phyloP scores from a whole-genome alignment of 2,797 vertebrate species.

The Megalops cyprinoides region DNA sequence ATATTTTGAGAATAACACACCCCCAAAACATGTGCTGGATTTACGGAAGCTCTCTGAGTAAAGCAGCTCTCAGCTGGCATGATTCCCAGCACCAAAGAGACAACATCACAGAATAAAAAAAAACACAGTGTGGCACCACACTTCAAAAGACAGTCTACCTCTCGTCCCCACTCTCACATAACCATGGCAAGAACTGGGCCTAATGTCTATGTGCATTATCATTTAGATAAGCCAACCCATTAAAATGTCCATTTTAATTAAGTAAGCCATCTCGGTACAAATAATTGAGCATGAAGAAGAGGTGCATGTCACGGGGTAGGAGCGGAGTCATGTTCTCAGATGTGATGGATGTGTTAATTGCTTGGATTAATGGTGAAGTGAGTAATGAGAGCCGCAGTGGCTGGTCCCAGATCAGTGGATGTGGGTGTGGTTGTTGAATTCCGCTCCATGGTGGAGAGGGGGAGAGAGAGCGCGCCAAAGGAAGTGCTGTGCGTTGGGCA shows the following conservation, averaged over 20 bases:
- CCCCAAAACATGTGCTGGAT: neutral
- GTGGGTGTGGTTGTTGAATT: too few relatives aligned
- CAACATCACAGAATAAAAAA: conserved; percentile 12
- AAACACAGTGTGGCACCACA: conserved; percentile 16
- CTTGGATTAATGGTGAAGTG: neutral
- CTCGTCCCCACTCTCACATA: conserved; percentile 5
- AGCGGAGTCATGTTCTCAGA: neutral
- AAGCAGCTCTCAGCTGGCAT: neutral
- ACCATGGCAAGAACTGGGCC: too few relatives aligned
- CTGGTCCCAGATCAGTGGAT: neutral
- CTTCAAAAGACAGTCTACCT: conserved; percentile 18
- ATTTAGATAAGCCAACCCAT: neutral
- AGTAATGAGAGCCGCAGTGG: neutral
- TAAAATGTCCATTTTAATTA: neutral
- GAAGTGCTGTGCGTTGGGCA: too few relatives aligned
- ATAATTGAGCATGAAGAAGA: neutral
- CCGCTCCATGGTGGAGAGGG: too few relatives aligned
- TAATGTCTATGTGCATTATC: neutral
- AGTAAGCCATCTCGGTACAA: neutral
- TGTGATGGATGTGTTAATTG: neutral
- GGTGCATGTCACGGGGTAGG: neutral
- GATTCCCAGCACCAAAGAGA: conserved; percentile 1
- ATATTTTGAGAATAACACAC: neutral
- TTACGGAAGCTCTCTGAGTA: neutral
- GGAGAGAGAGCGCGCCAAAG: too few relatives aligned